Base-by-base conservation (phyloP, 2,113 vertebrate species). In the Choloepus hoffmanni region DNA sequence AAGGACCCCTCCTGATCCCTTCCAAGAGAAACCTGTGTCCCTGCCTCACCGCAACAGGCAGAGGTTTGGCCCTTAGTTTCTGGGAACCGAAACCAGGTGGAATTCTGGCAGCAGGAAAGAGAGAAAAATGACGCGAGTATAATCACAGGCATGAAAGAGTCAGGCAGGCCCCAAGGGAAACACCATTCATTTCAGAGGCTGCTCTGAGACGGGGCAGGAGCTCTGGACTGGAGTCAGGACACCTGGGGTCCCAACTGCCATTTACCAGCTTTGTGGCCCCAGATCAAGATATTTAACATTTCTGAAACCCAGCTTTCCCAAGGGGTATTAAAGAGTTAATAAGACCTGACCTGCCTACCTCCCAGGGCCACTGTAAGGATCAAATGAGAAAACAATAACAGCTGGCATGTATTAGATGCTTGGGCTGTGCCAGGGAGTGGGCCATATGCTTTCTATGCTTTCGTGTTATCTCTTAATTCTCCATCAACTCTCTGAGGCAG, bases 211-310 rank as follows among this genome's bases (percentile, higher is more conserved):
- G 30, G 2, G 55, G 24, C 81, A 89, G 86, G 85, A 85, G 30
- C 78, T 55, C 68, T 77, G 72, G 70, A 50, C 92, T 74, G 67
- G 85, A 94, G 65, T 78, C 62, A 76, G 89, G 85, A 92, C 82
- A 72, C 33, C 81, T 68, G 62, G 43, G 77, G 91, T 97, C 50
- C 89, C 86, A 93, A 94, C 79, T 92, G 93, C 83, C 94, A 97
- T 91, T 92, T 96, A 72, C 89, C 72, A 63, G 65, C 76, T 97
- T 65, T 87, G 86, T 93, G 94, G 97, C 93, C 97, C 96, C 92
- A 86, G 92, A 87, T 94, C 92, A 94, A 97, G 68, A 96, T 91
- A 88, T 89, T 97, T 97, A 94, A 91, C 70, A 28, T 95, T 89
- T 93, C 58, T n/a, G 58, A 95, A 90, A 90, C 50, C 60, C 68